Evolutionary conservation across 2,888 invertebrate species (phyloP).

Genomic region (Epsilonema sp.): DNA sequence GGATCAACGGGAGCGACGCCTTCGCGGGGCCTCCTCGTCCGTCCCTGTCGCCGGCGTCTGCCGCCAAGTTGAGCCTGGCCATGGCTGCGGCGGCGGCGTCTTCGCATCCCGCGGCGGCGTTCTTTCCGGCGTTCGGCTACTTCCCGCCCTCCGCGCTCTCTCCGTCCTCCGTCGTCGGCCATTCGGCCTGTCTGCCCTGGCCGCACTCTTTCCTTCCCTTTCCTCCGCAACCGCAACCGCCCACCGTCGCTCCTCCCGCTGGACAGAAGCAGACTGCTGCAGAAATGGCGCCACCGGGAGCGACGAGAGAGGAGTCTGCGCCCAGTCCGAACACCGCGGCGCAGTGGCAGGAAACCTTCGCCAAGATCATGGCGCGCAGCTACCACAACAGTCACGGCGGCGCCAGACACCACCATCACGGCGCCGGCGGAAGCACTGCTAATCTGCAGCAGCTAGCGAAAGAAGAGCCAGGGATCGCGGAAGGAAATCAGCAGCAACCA

Average conservation of each 20-base stretch:
- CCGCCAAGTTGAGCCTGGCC: not conserved
- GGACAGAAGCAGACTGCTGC: not conserved
- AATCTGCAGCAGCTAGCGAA: too few relatives aligned
- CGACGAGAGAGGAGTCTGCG: too few relatives aligned
- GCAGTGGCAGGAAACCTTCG: slow-evolving; percentile 11
- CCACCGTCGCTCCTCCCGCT: not conserved
- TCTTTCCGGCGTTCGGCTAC: not conserved
- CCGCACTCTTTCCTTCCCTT: too few relatives aligned
- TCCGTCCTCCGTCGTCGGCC: not conserved
- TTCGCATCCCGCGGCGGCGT: not conserved
- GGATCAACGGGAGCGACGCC: too few relatives aligned
- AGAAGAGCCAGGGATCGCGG: too few relatives aligned
- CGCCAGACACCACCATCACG: too few relatives aligned
- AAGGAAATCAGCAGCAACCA: too few relatives aligned
- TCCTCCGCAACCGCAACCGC: not conserved
- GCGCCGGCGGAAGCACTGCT: too few relatives aligned
- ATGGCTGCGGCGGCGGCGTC: not conserved
- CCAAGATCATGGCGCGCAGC: slow-evolving; percentile 11
- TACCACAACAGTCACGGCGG: too few relatives aligned
- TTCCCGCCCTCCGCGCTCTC: not conserved
- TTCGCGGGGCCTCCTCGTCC: not conserved
- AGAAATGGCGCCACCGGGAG: not conserved
- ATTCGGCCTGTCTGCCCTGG: not conserved
- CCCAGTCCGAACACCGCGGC: slow-evolving; percentile 3
- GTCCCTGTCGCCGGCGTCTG: not conserved